Percentiles rank a stretch among this genome's conserved stretches.
Conservation (phyloP, 2,888 invertebrate genomes). For the Chirona hameri region DNA sequence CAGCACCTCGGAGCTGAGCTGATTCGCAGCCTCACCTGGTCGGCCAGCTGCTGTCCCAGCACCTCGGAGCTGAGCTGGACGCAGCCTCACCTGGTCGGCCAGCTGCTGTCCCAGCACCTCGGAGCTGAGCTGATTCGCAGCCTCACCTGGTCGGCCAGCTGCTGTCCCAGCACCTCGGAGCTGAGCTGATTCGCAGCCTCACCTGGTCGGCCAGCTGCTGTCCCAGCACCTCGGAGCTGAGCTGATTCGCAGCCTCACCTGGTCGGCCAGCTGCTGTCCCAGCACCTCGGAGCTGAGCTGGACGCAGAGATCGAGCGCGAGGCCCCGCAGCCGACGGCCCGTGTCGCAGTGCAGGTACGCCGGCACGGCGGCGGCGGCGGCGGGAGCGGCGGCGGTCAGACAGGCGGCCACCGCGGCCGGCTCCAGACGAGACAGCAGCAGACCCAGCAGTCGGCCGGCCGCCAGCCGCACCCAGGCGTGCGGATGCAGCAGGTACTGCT, state of each 20-base stretch:
- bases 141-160: too few relatives aligned
- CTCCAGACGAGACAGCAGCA: constrained; percentile 63
- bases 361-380: constrained; percentile 47
- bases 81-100: constrained; percentile 63
- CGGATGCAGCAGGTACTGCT: constrained; percentile 69
- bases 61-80: constrained; percentile 57
- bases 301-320: constrained; percentile 69
- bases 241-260: constrained; percentile 48
- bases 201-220: too few relatives aligned
- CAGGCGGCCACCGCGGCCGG: constrained; percentile 55
- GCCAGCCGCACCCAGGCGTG: constrained; percentile 82
- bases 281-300: constrained; percentile 56
- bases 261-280: constrained; percentile 69
- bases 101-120: constrained; percentile 64
- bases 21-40: constrained; percentile 57
- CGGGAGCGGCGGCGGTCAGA: constrained; percentile 34
- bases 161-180: neutral
- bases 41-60: constrained; percentile 67
- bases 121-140: constrained; percentile 50
- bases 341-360: constrained; percentile 63
- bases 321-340: constrained; percentile 58
- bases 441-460: constrained; percentile 70
- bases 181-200: neutral
- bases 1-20: constrained; percentile 54
- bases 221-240: neutral